Base-by-base conservation (phyloP, 2,888 invertebrate species). In the Euphydryas editha region DNA sequence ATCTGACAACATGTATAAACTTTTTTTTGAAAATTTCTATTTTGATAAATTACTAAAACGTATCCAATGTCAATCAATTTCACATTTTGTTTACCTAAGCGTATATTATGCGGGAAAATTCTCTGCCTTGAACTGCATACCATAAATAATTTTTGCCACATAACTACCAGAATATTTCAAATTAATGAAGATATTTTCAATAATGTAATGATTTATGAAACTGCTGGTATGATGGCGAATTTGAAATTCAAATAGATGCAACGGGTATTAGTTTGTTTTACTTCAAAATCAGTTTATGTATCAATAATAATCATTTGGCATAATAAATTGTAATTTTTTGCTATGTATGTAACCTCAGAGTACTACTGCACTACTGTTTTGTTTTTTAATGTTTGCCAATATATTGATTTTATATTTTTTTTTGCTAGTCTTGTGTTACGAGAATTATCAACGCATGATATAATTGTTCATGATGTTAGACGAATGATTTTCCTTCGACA, bases 331-430 rank as follows among this genome's bases (percentile, higher is more conserved):
- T 39, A 54, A 65, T 69, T 69, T 69, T 65, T 21, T 36, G 6
- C 36, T 47, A 61, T n/a, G 73, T 55, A 72, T 62, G 59, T 75
- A 74, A 76, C 65, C 68, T 61, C 74, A 76, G 73, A 65, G 56
- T 61, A 73, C 72, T 30, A 30, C 74, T 72, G 70, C 73, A 63
- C 69, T 70, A 44, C 56, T 47, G 49, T 64, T 55, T 58, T 63
- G 58, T 24, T 24, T 24, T 30, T 30, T 62, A 66, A 72, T 63
- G 59, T 62, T 73, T 68, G 58, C 37, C 39, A 57, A 54, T 65
- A 67, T 56, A 54, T 71, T 66, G 68, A 62, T 73, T 74, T 74
- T 68, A 69, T 70, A 75, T 76, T 69, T 73, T 72, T 73, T 71
- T 73, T 75, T 74, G 62, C 60, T 46, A 69, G 71, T 71, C 70